phyloP scores from a whole-genome alignment of 2,113 vertebrate species.

The Misgurnus mizolepis region DNA sequence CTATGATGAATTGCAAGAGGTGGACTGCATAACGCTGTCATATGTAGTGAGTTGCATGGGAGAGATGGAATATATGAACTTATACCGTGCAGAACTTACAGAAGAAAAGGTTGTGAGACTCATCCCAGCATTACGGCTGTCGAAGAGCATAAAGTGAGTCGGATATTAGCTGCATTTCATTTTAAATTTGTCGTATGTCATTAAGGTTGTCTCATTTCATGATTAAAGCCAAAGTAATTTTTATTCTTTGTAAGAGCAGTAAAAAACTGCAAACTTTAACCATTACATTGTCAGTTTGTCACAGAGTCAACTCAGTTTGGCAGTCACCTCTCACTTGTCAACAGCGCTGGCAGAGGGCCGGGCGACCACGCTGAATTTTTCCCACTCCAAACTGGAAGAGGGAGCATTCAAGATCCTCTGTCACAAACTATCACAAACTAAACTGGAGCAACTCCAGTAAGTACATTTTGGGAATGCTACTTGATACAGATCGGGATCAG shows the following conservation, averaged over 20 bases:
- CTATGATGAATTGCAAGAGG: conserved; percentile 53
- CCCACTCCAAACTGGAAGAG: conserved; percentile 48
- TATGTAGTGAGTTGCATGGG: conserved; percentile 61
- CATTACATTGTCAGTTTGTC: conserved; percentile 54
- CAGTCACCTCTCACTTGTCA: conserved; percentile 58
- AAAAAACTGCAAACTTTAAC: no score
- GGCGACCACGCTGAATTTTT: conserved; percentile 57
- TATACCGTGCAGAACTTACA: conserved; percentile 55
- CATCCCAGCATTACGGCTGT: conserved; percentile 56
- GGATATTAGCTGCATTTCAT: background rate
- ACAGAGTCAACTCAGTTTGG: conserved; percentile 48
- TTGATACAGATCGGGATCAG: no score
- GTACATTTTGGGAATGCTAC: background rate
- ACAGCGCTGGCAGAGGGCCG: conserved; percentile 62
- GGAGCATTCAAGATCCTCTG: conserved; percentile 59
- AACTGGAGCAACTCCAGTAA: conserved; percentile 62
- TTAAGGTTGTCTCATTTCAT: no score
- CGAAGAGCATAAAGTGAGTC: conserved; percentile 65
- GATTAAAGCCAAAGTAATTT: no score
- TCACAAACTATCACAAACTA: conserved; percentile 56
- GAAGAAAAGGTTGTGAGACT: conserved; percentile 55
- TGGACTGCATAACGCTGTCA: conserved; percentile 66
- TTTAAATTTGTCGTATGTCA: no score
- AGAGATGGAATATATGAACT: conserved; percentile 59
- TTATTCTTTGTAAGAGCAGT: no score